Conservation (phyloP, 2,113 vertebrate genomes). For the Oncorhynchus kisutch region DNA sequence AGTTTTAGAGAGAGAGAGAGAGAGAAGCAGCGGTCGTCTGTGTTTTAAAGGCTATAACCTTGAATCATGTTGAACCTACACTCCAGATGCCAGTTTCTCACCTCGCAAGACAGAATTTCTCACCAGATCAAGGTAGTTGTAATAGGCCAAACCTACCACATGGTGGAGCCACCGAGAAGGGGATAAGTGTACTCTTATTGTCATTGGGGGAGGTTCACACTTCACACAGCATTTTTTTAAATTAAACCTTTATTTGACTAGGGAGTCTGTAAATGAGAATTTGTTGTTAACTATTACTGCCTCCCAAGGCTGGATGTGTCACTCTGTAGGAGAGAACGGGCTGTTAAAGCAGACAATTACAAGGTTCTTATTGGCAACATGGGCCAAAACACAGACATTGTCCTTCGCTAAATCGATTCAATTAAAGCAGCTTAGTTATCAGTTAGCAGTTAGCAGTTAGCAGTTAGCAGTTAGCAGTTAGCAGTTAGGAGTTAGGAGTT, state of each 20-base stretch:
- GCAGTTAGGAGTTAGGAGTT: no score
- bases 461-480: no score
- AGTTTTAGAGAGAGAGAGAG: no score
- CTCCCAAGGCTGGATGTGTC: constrained; percentile 31
- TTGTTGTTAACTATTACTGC: no score
- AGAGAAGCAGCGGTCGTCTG: no score
- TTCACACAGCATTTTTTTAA: constrained; percentile 18
- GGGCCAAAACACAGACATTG: no score
- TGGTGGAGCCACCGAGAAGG: constrained; percentile 68
- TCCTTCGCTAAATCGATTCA: no score
- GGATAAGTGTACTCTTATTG: constrained; percentile 24
- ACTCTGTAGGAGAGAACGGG: constrained; percentile 14
- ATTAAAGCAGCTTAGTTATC: no score
- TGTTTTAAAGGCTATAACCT: background rate
- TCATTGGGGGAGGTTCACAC: constrained; percentile 1
- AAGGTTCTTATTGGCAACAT: background rate
- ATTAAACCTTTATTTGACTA: no score
- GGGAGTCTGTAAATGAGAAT: no score
- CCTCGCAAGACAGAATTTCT: background rate
- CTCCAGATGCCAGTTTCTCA: constrained; percentile 11
- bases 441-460: no score
- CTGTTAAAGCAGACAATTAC: constrained; percentile 40
- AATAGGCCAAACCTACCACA: constrained; percentile 48
- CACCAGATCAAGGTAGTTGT: background rate
- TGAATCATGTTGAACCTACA: background rate